Conservation (phyloP, 2,888 invertebrate species). For the Drosophila anomelani region DNA sequence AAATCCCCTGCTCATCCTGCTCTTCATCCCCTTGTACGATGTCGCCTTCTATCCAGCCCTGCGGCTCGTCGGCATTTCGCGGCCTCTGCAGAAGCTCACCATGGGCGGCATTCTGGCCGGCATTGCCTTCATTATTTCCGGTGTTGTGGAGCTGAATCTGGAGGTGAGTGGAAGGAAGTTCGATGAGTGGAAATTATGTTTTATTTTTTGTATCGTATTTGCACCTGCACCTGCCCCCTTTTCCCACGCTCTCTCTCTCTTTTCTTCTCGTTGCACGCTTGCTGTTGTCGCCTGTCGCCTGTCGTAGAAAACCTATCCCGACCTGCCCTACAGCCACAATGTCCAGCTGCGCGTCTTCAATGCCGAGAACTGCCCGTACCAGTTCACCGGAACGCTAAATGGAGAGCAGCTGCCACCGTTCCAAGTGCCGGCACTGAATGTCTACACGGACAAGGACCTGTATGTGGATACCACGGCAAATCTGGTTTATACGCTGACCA, state of each 20-base stretch:
- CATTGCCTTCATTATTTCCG: conserved; percentile 94
- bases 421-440: conserved; percentile 51
- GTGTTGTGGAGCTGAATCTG: conserved; percentile 91
- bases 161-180: conserved; percentile 86
- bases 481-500: conserved; percentile 40
- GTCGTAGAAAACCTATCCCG: conserved; percentile 88
- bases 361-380: conserved; percentile 85
- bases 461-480: conserved; percentile 38
- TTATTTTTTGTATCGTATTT: conserved; percentile 4
- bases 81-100: conserved; percentile 94
- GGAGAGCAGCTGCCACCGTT: conserved; percentile 39
- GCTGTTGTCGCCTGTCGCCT: conserved; percentile 15
- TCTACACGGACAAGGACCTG: conserved; percentile 72
- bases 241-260: not conserved
- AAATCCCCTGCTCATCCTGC: conserved; percentile 93
- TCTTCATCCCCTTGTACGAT: conserved; percentile 94
- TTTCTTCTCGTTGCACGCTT: conserved; percentile 33
- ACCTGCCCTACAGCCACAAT: conserved; percentile 86
- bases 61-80: conserved; percentile 88
- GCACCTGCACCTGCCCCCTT: conserved; percentile 41
- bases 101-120: conserved; percentile 95
- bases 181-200: not conserved
- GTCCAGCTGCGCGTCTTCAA: conserved; percentile 91
- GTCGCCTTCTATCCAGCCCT: conserved; percentile 92
- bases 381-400: conserved; percentile 63